Percentiles rank a stretch among this genome's conserved stretches.
Evolutionary conservation across 2,797 vertebrate species (phyloP).

Genomic region (Columba guinea): DNA sequence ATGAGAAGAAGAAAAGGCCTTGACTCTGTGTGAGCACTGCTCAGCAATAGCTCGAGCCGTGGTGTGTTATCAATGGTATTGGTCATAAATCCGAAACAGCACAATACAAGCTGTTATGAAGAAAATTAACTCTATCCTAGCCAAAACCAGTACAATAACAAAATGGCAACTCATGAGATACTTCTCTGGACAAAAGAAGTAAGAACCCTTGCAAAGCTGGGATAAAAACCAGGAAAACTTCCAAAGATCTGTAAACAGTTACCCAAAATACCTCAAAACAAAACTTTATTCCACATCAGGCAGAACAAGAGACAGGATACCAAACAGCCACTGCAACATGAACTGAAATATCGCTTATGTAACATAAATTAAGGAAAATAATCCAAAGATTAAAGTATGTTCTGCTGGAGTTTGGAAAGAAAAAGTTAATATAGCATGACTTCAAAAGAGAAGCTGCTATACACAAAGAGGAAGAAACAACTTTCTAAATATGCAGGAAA

Average conservation of each 20-base stretch:
- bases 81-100: neutral
- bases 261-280: constrained; percentile 16
- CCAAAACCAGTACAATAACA: neutral
- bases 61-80: neutral
- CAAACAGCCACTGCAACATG: neutral
- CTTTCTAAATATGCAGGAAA: neutral
- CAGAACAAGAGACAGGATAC: neutral
- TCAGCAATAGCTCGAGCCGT: neutral
- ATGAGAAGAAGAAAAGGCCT: neutral
- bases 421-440: neutral
- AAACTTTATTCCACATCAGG: neutral
- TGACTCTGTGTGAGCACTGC: fast-evolving
- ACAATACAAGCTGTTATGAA: neutral
- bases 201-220: neutral
- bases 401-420: neutral
- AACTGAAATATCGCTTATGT: neutral
- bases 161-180: neutral
- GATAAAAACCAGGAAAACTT: neutral
- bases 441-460: neutral
- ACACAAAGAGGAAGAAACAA: neutral
- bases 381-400: constrained; percentile 38
- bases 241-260: neutral
- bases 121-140: neutral
- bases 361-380: constrained; percentile 10
- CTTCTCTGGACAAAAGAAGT: neutral